phyloP scores from a whole-genome alignment of 2,888 invertebrate genomes.

The Cartodere bifasciata region DNA sequence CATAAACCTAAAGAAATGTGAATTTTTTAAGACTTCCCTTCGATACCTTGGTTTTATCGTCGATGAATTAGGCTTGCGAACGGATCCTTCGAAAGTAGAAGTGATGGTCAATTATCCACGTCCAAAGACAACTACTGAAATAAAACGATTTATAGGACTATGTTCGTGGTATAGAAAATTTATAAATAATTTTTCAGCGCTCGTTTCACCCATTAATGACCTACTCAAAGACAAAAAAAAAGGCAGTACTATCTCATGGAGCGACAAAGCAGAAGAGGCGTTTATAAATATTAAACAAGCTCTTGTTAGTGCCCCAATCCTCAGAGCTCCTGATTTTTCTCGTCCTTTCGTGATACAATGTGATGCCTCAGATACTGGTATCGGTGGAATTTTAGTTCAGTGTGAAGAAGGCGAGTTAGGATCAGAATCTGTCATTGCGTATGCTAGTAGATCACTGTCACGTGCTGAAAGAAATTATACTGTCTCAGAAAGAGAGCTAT shows the following conservation, averaged over 20 bases:
- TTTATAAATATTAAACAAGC: slow-evolving; percentile 17
- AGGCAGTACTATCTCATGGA: slow-evolving; percentile 15
- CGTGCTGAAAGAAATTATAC: slow-evolving; percentile 19
- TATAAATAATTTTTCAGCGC: slow-evolving; percentile 17
- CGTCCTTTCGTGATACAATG: slow-evolving; percentile 19
- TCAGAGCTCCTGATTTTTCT: slow-evolving; percentile 18
- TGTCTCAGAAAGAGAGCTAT: slow-evolving; percentile 19
- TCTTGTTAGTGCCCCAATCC: slow-evolving; percentile 17
- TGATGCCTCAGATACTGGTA: slow-evolving; percentile 18
- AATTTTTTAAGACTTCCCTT: slow-evolving; percentile 17
- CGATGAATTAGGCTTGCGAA: slow-evolving; percentile 16
- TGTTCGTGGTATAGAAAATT: slow-evolving; percentile 21
- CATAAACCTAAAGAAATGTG: slow-evolving; percentile 18
- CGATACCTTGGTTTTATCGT: slow-evolving; percentile 21
- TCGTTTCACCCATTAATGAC: slow-evolving; percentile 18
- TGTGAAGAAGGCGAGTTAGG: slow-evolving; percentile 11
- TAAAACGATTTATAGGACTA: slow-evolving; percentile 21
- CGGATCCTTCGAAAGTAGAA: slow-evolving; percentile 20
- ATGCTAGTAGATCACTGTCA: slow-evolving; percentile 18
- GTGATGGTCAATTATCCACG: slow-evolving; percentile 19
- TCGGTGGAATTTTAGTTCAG: slow-evolving; percentile 19
- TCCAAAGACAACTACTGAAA: slow-evolving; percentile 17
- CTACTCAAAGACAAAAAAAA: slow-evolving; percentile 17
- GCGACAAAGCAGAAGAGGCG: slow-evolving; percentile 14
- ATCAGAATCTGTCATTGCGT: slow-evolving; percentile 21